Base-by-base conservation (phyloP, 1,140 invertebrate genomes). In the Stegodyphus mimosarum region DNA sequence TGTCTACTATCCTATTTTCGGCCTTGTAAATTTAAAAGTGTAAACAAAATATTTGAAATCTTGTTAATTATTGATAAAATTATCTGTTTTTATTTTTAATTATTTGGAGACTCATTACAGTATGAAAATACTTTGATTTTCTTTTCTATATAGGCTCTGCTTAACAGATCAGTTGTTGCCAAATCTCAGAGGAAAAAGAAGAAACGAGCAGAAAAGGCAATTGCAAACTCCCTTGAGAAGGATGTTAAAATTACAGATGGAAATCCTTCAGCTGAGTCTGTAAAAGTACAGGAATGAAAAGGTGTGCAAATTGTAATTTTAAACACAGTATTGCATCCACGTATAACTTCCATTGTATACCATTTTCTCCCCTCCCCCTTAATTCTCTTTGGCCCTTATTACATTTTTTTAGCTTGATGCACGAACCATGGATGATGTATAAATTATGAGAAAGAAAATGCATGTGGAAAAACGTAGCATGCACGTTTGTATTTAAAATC, bases 191-290 rank as follows among this genome's bases (percentile, higher is more conserved):
- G 86, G 53, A 87, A 88, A 81, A 88, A 87, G 69, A 86, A 87
- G 74, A 86, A 95, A 92, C 94, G 93, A 93, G 93, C 93, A 67
- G 92, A 92, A 79, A 92, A 92, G 78, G 90, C 90, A 15, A 89
- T 92, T 73, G 92, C 91, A 50, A 78, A 83, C 51, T 92, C 73
- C n/a, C 11, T 86, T 33, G 83, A 75, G 15, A 60, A 74, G 13
- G 60, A 74, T 64, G 76, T 63, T 2, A 86, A 74, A 70, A 53
- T 71, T 11, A 51, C 51, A 60, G 55, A 74, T 63, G 74, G 60
- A 66, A 75, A 87, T 64, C 76, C 74, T 51, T 87, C 72, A 7
- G 63, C 53, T 66, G 81, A 84, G 66, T 50, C 71, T 52, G 80
- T 81, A 60, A 81, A 80, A 80, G 78, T 83, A 51, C 70, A 84